A percentile compares a stretch with the other conserved stretches of the same genome.
These are phyloP conservation scores for Colletes collaris DNA, from an alignment of 2,888 invertebrate genomes.

Conservation along the genomic window DNA sequence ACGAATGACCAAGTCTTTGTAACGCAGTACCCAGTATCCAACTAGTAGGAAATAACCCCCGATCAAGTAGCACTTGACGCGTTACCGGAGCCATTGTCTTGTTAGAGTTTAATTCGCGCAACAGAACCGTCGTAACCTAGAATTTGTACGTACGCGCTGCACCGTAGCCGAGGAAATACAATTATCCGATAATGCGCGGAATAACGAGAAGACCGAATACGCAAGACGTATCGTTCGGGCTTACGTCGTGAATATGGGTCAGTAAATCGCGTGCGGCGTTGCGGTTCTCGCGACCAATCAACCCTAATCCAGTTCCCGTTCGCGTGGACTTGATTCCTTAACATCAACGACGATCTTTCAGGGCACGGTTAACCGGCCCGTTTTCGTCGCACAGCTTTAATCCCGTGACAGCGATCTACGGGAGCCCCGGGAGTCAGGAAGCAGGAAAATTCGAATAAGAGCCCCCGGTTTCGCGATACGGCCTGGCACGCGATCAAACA, in stretches of 20 bases:
- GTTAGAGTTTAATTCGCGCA: background rate
- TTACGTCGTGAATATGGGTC: slow-evolving; percentile 47
- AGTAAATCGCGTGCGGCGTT: slow-evolving; percentile 45
- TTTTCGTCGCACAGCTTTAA: slow-evolving; percentile 21
- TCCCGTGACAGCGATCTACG: slow-evolving; percentile 37
- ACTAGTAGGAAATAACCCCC: no score
- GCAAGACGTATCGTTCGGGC: slow-evolving; percentile 22
- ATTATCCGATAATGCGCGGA: slow-evolving; percentile 42
- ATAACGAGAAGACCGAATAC: slow-evolving; percentile 14
- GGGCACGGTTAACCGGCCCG: slow-evolving; percentile 28
- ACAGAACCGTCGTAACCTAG: background rate
- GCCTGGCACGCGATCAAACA: slow-evolving; percentile 66
- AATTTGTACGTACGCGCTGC: slow-evolving; percentile 9
- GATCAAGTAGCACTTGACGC: no score
- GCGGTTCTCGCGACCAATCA: slow-evolving; percentile 38
- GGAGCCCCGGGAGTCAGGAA: slow-evolving; percentile 25
- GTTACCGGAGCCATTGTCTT: no score
- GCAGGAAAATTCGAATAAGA: slow-evolving; percentile 57
- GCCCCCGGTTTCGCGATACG: slow-evolving; percentile 44
- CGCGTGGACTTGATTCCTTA: slow-evolving; percentile 58
- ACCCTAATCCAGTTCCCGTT: slow-evolving; percentile 37
- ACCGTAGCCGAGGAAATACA: slow-evolving; percentile 19
- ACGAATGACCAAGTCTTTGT: no score
- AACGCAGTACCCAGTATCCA: no score
- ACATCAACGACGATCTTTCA: slow-evolving; percentile 56